A percentile compares a stretch with the other conserved stretches of the same genome.
Conservation (phyloP, 2,797 vertebrate genomes). For the Eurystomus glaucurus region DNA sequence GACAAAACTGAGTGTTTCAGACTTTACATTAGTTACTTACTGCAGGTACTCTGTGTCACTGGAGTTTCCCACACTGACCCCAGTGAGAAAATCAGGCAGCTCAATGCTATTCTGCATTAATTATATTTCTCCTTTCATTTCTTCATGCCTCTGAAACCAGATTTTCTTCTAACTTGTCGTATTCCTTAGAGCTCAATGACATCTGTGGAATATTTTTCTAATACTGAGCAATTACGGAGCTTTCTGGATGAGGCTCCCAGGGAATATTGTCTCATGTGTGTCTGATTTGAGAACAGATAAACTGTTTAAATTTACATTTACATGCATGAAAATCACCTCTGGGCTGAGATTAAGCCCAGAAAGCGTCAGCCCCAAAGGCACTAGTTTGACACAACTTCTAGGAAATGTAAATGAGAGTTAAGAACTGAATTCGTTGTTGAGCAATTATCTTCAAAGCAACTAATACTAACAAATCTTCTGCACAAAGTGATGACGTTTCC, state of each 20-base stretch:
- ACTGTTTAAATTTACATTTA: constrained; percentile 31
- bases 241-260: neutral
- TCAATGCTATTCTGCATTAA: neutral
- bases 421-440: constrained; percentile 54
- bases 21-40: neutral
- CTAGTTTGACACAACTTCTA: constrained; percentile 59
- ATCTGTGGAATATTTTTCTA: constrained; percentile 1
- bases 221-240: neutral
- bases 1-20: neutral
- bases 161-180: neutral
- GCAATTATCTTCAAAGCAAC: constrained; percentile 65
- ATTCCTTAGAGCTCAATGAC: neutral
- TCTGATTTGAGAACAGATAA: constrained; percentile 31
- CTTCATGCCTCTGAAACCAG: neutral
- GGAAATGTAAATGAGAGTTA: constrained; percentile 61
- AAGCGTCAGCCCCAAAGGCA: constrained; percentile 19
- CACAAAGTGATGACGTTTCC: neutral
- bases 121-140: constrained; percentile 17
- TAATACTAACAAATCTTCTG: constrained; percentile 21
- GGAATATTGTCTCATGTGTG: neutral
- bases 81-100: neutral
- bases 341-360: constrained; percentile 37
- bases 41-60: neutral
- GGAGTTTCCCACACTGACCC: neutral
- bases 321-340: constrained; percentile 17